Evolutionary conservation across 2,888 invertebrate species (phyloP), one percentile per base, ranked within the genome.

Genomic region (Galeruca laticollis): DNA sequence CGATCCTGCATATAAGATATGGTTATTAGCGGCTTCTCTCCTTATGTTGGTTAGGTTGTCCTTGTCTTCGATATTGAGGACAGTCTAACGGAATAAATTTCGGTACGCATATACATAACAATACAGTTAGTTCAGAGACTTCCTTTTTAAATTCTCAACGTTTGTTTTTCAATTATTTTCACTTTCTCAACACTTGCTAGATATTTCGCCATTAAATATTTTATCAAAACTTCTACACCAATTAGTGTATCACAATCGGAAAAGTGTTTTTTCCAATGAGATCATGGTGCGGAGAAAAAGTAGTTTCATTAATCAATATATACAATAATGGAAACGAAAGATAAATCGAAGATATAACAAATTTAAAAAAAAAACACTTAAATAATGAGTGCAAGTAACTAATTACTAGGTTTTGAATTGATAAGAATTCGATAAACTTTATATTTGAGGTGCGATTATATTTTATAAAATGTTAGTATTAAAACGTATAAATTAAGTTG

Each of bases 71-170:
- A 2, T 37, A 63, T 54, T 63, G 63, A 40, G 63, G 54, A 63
- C 63, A 13, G 63, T 21, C 54, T 54, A 63, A 63, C 63, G 63
- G 63, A 63, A 63, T 15, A n/a, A 40, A 56, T 63, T 63, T 57
- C 56, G 56, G 56, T 57, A 57, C 31, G 31, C 54, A 31, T 13
- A 18, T 57, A 18, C 47, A 47, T 47, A 47, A 47, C 47, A 47
- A 37, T 62, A 63, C 63, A 52, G 63, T 63, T 63, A 63, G 35
- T 61, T 51, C 49, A 10, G 35, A 61, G 49, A 51, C 62, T 52
- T 62, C 62, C 62, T 62, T 43, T 60, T 61, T 57, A 33, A 57
- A 57, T 57, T 57, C 56, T 18, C 18, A 10, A 4, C 21, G 10
- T 11, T 47, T 47, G 60, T 31, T 43, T 60, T 60, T 47, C 13